These are phyloP conservation scores for Catocala nupta DNA, from an alignment of 2,888 invertebrate species.

Conservation along the genomic window DNA sequence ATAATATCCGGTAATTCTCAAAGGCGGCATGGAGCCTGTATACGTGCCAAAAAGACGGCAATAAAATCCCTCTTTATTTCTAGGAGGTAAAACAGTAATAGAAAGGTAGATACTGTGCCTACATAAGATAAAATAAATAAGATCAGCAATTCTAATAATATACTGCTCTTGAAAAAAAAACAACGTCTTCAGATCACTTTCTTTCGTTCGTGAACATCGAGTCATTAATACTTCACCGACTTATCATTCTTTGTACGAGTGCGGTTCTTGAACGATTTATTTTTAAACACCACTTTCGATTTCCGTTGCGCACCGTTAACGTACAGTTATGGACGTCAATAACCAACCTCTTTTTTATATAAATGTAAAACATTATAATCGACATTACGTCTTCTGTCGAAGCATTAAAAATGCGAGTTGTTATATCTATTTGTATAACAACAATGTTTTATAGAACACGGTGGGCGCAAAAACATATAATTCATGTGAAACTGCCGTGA, in stretches of 20 bases:
- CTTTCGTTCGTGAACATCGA: not conserved
- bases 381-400: not conserved
- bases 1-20: no score
- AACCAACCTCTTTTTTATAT: not conserved
- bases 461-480: no score
- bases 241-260: not conserved
- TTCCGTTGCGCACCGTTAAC: constrained; percentile 38
- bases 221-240: not conserved
- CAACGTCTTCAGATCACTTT: not conserved
- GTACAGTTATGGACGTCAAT: constrained; percentile 21
- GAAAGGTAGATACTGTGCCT: no score
- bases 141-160: no score
- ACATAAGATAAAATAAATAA: no score
- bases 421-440: not conserved
- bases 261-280: constrained; percentile 28
- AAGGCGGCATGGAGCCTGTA: no score
- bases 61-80: no score
- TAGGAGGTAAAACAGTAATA: no score
- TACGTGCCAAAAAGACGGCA: no score
- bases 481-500: no score
- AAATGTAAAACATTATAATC: not conserved
- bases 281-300: constrained; percentile 49
- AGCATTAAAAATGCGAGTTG: not conserved
- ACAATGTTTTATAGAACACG: no score
- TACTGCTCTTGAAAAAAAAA: no score